phyloP scores from a whole-genome alignment of 1,140 invertebrate genomes.

The Maniola jurtina region DNA sequence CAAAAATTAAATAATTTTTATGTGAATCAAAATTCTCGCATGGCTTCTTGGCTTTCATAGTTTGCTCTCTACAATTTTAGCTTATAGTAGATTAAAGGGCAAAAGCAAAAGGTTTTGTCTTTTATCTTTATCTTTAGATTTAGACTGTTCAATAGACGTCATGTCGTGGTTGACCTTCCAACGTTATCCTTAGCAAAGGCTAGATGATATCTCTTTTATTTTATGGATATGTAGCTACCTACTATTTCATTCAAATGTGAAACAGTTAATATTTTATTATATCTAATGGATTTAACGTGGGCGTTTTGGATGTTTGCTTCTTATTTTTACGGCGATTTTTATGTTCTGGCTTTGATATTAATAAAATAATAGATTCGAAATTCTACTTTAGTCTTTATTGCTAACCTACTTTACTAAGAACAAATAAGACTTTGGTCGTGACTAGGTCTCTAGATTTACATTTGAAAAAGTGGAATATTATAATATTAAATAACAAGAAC shows the following conservation, averaged over 20 bases:
- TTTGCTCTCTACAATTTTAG: background rate
- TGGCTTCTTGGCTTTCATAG: background rate
- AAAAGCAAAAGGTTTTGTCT: background rate
- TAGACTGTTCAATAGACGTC: slow-evolving; percentile 3
- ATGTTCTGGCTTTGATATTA: too few relatives aligned
- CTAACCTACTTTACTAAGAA: too few relatives aligned
- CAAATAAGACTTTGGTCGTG: too few relatives aligned
- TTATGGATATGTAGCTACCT: background rate
- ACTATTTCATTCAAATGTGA: background rate
- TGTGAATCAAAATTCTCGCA: background rate
- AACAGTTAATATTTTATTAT: background rate
- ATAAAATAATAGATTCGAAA: too few relatives aligned
- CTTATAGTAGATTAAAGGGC: background rate
- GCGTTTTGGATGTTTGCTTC: background rate
- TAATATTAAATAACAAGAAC: too few relatives aligned
- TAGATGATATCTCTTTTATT: background rate
- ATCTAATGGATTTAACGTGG: background rate
- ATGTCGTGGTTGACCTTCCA: background rate
- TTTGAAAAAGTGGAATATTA: too few relatives aligned
- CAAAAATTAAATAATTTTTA: too few relatives aligned
- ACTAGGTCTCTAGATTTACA: too few relatives aligned
- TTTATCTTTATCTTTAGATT: background rate
- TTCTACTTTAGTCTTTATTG: too few relatives aligned
- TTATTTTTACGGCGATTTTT: too few relatives aligned
- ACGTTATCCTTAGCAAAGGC: background rate